Percentiles rank a stretch among this genome's conserved stretches.
Conservation (phyloP, 2,113 vertebrate genomes). For the Bufo gargarizans region DNA sequence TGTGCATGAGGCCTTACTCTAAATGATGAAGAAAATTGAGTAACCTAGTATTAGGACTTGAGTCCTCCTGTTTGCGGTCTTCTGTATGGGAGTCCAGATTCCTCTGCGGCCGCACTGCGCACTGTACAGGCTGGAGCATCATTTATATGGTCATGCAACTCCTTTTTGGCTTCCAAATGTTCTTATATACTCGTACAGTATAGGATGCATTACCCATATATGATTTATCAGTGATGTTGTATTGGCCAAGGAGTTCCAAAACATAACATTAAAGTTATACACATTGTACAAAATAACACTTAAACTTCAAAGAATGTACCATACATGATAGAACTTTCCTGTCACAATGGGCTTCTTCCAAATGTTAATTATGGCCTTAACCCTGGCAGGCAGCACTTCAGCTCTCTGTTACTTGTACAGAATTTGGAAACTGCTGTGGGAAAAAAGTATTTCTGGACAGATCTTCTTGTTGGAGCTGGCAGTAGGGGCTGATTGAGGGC, state of each 20-base stretch:
- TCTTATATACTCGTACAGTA: too few relatives aligned
- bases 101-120: too few relatives aligned
- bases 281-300: background rate
- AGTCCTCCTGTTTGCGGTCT: too few relatives aligned
- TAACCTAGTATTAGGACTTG: too few relatives aligned
- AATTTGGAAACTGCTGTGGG: constrained; percentile 63
- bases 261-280: background rate
- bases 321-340: background rate
- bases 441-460: constrained; percentile 63
- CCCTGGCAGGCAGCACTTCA: constrained; percentile 54
- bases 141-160: too few relatives aligned
- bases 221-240: too few relatives aligned
- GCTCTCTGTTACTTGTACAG: constrained; percentile 59
- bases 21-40: too few relatives aligned
- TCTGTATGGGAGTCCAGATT: too few relatives aligned
- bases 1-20: too few relatives aligned
- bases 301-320: background rate
- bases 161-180: too few relatives aligned
- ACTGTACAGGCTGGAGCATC: too few relatives aligned
- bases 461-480: constrained; percentile 57
- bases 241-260: background rate
- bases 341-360: constrained; percentile 23
- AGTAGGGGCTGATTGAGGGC: background rate
- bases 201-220: too few relatives aligned
- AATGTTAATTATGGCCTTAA: background rate